phyloP scores from a whole-genome alignment of 2,797 vertebrate species.

The Xenopus petersii region DNA sequence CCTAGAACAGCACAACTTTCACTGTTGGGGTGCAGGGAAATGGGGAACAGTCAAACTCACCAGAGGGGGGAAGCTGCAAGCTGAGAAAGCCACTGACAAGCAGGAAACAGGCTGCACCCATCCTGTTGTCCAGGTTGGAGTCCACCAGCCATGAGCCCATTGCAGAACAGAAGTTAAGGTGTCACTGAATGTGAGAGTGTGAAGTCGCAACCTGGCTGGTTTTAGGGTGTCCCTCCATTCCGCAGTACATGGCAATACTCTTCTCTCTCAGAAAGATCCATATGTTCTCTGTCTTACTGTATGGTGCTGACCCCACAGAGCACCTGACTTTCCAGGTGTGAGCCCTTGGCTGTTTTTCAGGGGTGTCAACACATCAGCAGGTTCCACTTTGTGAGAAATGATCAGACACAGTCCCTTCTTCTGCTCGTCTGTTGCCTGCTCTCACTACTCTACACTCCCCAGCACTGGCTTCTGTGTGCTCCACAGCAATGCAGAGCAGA shows the following conservation, averaged over 20 bases:
- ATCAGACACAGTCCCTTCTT: conserved; percentile 16
- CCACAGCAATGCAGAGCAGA: conserved; percentile 53
- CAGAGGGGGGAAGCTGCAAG: conserved; percentile 42
- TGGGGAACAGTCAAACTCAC: conserved; percentile 32
- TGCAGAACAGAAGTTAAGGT: conserved; percentile 42
- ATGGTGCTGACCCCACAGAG: background rate
- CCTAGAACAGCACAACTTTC: conserved; percentile 4
- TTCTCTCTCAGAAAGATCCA: conserved; percentile 30
- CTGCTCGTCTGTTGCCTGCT: conserved; percentile 5
- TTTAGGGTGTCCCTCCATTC: conserved; percentile 46
- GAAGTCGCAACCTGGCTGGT: conserved; percentile 26
- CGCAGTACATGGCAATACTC: conserved; percentile 29
- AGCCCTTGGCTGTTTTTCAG: conserved; percentile 1
- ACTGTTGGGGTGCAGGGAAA: conserved; percentile 8
- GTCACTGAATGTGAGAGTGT: conserved; percentile 26
- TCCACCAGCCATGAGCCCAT: conserved; percentile 47
- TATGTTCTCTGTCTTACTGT: conserved; percentile 2
- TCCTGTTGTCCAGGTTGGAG: conserved; percentile 42
- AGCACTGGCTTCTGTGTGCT: conserved; percentile 38
- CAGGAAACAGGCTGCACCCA: conserved; percentile 44
- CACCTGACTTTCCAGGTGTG: conserved; percentile 22
- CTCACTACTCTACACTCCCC: conserved; percentile 21
- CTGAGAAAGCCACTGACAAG: conserved; percentile 45
- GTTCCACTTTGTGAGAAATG: conserved; percentile 17
- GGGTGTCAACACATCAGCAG: conserved; percentile 18